Percentiles rank a stretch among this genome's conserved stretches.
Conservation (phyloP, 2,113 vertebrate genomes). For the Forbesichthys agassizii region DNA sequence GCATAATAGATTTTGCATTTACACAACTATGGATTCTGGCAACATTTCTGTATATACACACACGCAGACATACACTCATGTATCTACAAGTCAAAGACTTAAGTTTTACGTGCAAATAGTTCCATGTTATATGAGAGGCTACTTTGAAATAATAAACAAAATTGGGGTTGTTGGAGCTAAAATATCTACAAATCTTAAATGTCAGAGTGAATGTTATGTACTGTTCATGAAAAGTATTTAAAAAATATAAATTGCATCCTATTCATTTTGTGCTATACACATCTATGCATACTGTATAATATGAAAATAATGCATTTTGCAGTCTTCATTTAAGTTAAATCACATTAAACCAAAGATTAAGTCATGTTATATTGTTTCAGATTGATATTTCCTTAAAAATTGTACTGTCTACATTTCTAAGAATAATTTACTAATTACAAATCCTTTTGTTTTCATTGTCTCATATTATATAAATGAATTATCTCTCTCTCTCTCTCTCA, state of each 20-base stretch:
- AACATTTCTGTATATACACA: no score
- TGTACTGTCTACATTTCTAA: no score
- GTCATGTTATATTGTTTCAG: neutral
- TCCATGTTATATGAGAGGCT: neutral
- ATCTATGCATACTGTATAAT: neutral
- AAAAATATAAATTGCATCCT: neutral
- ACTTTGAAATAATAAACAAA: neutral
- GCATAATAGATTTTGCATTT: neutral
- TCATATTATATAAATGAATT: no score
- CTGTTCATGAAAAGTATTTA: neutral
- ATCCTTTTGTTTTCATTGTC: no score
- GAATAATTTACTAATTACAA: no score
- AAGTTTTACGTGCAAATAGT: neutral
- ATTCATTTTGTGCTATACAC: neutral
- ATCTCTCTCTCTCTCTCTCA: no score
- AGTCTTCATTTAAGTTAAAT: neutral
- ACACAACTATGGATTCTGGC: neutral
- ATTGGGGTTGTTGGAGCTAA: neutral
- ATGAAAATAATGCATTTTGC: neutral
- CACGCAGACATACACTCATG: no score
- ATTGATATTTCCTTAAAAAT: neutral
- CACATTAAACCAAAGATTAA: neutral
- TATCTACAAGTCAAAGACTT: no score
- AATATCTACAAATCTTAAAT: neutral
- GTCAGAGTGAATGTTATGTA: neutral